Conservation (phyloP, 2,113 vertebrate genomes). For the Drymodes brunneopygia region DNA sequence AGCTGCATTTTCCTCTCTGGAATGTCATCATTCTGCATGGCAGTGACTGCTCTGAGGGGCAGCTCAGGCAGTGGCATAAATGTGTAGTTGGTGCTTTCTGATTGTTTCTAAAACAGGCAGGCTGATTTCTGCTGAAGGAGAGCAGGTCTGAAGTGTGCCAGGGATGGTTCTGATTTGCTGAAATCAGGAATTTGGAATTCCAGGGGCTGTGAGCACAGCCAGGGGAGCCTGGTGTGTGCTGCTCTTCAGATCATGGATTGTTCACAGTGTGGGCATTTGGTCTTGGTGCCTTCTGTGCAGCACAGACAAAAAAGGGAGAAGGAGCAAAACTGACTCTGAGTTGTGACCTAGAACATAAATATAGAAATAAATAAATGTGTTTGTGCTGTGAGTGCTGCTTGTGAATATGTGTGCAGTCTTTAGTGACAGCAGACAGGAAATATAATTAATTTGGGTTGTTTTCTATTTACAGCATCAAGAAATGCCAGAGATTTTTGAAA, state of each 20-base stretch:
- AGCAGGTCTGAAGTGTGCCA: slow-evolving; percentile 27
- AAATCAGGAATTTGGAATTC: neutral
- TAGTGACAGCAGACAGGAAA: neutral
- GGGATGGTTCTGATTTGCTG: neutral
- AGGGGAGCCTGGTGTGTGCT: neutral
- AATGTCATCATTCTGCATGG: neutral
- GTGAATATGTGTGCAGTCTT: neutral
- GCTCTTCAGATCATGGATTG: neutral
- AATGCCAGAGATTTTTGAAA: neutral
- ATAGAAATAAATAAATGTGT: neutral
- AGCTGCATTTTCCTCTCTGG: neutral
- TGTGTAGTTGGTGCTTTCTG: slow-evolving; percentile 17
- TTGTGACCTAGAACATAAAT: neutral
- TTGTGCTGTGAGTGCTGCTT: neutral
- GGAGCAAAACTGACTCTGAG: neutral
- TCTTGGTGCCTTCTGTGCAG: neutral
- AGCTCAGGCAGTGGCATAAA: slow-evolving; percentile 25
- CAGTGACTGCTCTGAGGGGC: neutral
- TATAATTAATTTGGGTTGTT: neutral
- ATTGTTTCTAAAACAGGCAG: slow-evolving; percentile 40
- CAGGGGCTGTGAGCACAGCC: neutral
- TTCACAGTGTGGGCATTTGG: neutral
- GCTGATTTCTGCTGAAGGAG: slow-evolving; percentile 22
- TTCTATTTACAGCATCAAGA: neutral
- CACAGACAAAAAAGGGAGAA: neutral